These are phyloP conservation scores for Myotis myotis DNA, from an alignment of 2,797 vertebrate genomes.

Conservation along the genomic window DNA sequence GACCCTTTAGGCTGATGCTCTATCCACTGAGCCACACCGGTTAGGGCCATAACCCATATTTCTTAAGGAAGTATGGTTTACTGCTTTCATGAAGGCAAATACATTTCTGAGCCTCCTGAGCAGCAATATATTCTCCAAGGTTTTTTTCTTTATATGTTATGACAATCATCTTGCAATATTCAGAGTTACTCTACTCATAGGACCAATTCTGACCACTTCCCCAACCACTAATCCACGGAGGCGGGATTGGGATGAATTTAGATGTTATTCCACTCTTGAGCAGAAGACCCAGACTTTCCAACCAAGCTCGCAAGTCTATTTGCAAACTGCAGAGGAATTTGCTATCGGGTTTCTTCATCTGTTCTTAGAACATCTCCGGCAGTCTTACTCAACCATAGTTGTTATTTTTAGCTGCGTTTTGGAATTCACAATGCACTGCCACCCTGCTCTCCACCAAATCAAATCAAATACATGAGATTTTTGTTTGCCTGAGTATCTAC, in stretches of 20 bases:
- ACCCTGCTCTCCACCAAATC: background rate
- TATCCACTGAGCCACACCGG: too few relatives aligned
- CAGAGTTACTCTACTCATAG: background rate
- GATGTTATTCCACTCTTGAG: background rate
- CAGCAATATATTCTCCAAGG: background rate
- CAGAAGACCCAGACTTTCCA: conserved; percentile 40
- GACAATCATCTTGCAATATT: background rate
- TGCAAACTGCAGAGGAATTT: conserved; percentile 36
- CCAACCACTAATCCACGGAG: background rate
- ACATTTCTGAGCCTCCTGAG: background rate
- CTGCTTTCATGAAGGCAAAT: background rate
- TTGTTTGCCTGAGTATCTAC: background rate
- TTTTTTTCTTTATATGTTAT: background rate
- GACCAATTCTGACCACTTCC: background rate
- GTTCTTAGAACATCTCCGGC: conserved; percentile 67
- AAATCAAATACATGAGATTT: background rate
- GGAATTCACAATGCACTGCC: background rate
- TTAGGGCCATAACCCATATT: background rate
- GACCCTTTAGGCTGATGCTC: too few relatives aligned
- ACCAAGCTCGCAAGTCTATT: background rate
- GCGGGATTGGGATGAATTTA: background rate
- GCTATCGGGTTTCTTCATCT: conserved; percentile 71
- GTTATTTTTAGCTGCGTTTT: conserved; percentile 68
- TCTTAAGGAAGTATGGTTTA: background rate
- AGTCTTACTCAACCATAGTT: conserved; percentile 52